These are phyloP conservation scores for Australoheros facetus DNA, from an alignment of 2,797 vertebrate genomes.

Conservation along the genomic window DNA sequence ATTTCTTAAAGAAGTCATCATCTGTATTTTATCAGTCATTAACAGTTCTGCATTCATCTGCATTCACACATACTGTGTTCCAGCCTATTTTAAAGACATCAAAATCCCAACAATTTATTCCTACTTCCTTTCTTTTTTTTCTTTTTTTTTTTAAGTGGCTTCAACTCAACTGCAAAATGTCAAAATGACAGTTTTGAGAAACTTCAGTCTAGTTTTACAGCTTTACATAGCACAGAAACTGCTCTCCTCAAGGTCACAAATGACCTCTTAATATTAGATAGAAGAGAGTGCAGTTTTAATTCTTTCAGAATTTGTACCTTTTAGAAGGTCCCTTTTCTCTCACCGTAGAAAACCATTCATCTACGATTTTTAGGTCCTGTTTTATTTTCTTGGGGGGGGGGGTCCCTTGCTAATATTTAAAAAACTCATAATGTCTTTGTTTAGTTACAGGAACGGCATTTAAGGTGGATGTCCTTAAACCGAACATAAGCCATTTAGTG, in stretches of 20 bases:
- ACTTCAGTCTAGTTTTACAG: background rate
- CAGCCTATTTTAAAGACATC: background rate
- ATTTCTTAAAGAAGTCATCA: too few species aligned
- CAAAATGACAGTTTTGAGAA: background rate
- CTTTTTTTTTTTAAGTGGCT: too few species aligned
- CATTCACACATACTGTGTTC: too few species aligned
- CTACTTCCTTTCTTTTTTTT: too few species aligned
- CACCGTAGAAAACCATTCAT: background rate
- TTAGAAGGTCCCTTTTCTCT: too few species aligned
- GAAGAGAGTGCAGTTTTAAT: too few species aligned
- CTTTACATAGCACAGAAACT: background rate
- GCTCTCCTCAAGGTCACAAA: background rate
- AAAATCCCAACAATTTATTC: too few species aligned
- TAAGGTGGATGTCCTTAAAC: constrained; percentile 4
- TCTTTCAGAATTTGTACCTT: too few species aligned
- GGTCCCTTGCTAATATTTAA: too few species aligned
- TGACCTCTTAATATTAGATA: background rate
- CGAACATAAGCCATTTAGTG: constrained; percentile 21
- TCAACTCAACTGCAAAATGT: background rate
- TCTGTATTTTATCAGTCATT: background rate
- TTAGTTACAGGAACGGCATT: background rate
- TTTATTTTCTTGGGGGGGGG: background rate
- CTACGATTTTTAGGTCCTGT: too few species aligned
- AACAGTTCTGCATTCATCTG: background rate
- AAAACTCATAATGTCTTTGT: background rate